Percentiles rank a stretch among this genome's conserved stretches.
phyloP scores from a whole-genome alignment of 2,113 vertebrate genomes.

The Montifringilla adamsi region DNA sequence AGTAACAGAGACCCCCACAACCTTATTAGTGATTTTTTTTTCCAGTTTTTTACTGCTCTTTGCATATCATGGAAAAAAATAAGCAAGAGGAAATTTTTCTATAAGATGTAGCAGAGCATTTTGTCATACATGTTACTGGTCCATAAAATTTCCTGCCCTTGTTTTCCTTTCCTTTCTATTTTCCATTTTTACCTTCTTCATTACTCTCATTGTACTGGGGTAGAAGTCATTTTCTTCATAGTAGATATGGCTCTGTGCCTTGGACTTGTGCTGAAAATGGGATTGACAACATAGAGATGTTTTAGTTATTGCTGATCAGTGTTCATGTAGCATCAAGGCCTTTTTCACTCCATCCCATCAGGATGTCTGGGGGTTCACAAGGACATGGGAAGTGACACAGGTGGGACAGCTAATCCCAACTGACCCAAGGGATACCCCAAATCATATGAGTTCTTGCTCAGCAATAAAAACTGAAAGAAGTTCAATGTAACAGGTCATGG shows the following conservation, averaged over 20 bases:
- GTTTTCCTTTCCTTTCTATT: background rate
- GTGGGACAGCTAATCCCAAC: background rate
- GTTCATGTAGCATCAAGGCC: background rate
- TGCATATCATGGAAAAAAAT: background rate
- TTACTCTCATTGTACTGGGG: background rate
- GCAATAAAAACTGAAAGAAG: background rate
- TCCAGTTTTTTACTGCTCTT: background rate
- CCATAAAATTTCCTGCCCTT: background rate
- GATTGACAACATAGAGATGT: background rate
- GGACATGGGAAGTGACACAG: background rate
- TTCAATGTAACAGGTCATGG: fast-evolving
- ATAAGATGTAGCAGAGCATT: background rate
- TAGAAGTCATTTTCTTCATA: background rate
- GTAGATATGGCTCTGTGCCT: background rate
- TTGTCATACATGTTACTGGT: background rate
- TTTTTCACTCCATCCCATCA: background rate
- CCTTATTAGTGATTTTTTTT: background rate
- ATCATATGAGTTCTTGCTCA: background rate
- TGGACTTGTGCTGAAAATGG: background rate
- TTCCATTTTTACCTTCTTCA: background rate
- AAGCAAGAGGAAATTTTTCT: background rate
- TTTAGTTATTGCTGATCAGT: background rate
- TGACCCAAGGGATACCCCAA: background rate
- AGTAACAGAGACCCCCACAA: background rate
- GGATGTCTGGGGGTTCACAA: background rate